Conservation (phyloP, 2,888 invertebrate species). For the Kryphioiulus occultus region DNA sequence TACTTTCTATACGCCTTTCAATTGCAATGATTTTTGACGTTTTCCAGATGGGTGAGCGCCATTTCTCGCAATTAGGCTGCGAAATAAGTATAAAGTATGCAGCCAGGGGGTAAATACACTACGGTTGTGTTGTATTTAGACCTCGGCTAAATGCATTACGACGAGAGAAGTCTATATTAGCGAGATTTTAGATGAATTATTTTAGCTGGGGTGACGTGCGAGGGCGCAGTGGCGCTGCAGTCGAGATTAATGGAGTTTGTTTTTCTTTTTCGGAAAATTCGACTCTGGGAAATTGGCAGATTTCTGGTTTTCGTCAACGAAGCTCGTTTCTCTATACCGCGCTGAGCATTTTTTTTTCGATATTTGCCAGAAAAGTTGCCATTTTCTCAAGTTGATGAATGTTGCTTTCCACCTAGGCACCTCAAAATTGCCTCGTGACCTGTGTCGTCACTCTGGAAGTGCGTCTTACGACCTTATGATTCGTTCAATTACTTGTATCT, state of each 20-base stretch:
- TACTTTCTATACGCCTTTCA: not conserved
- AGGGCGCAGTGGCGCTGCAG: not conserved
- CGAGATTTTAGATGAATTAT: slow-evolving; percentile 40
- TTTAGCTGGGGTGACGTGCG: slow-evolving; percentile 4
- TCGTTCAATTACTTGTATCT: not conserved
- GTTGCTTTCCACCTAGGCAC: not conserved
- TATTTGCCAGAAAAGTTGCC: not conserved
- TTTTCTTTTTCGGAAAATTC: not conserved
- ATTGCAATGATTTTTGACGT: slow-evolving; percentile 1
- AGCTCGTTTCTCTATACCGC: not conserved
- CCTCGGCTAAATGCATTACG: not conserved
- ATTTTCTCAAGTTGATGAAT: not conserved
- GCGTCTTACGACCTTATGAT: not conserved
- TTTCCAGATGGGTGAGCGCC: not conserved
- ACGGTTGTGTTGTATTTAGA: not conserved
- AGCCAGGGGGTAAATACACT: not conserved
- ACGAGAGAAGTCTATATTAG: slow-evolving; percentile 6
- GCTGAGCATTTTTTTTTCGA: not conserved
- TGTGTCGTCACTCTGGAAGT: not conserved
- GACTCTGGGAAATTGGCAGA: not conserved
- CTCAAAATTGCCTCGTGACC: too few species aligned
- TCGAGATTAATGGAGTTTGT: slow-evolving; percentile 20
- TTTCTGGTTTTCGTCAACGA: not conserved
- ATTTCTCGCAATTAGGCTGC: not conserved
- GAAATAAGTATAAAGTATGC: not conserved